phyloP scores from a whole-genome alignment of 1,140 invertebrate genomes.

The Cyclina sinensis region DNA sequence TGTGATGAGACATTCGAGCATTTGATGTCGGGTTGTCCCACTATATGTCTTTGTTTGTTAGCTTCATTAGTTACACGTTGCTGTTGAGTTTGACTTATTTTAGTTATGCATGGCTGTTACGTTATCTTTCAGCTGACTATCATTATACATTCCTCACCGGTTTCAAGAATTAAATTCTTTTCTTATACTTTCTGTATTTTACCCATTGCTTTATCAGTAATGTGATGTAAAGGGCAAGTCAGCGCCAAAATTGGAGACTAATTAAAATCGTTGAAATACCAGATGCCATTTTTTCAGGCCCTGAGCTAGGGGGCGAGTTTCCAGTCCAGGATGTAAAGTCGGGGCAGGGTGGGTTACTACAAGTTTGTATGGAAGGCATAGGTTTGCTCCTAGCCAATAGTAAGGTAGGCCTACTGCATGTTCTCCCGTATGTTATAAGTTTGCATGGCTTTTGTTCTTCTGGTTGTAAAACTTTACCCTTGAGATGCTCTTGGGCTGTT shows the following conservation, averaged over 20 bases:
- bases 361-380: constrained; percentile 99
- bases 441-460: constrained; percentile 65
- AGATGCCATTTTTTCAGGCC: constrained; percentile 75
- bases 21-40: neutral
- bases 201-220: neutral
- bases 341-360: constrained; percentile 98
- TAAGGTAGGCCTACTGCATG: constrained; percentile 92
- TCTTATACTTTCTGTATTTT: constrained; percentile 10
- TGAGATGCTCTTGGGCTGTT: neutral
- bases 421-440: constrained; percentile 58
- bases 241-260: neutral
- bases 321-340: constrained; percentile 98
- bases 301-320: constrained; percentile 98
- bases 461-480: constrained; percentile 34
- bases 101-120: neutral
- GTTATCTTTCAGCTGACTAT: neutral
- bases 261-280: constrained; percentile 33
- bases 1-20: neutral
- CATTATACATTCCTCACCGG: neutral
- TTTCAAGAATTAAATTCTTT: neutral
- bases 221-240: neutral
- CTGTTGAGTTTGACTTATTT: neutral
- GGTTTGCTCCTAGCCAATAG: constrained; percentile 99
- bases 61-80: neutral
- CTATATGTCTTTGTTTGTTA: neutral